Conservation (phyloP, 2,113 vertebrate genomes). For the Alligator sinensis region DNA sequence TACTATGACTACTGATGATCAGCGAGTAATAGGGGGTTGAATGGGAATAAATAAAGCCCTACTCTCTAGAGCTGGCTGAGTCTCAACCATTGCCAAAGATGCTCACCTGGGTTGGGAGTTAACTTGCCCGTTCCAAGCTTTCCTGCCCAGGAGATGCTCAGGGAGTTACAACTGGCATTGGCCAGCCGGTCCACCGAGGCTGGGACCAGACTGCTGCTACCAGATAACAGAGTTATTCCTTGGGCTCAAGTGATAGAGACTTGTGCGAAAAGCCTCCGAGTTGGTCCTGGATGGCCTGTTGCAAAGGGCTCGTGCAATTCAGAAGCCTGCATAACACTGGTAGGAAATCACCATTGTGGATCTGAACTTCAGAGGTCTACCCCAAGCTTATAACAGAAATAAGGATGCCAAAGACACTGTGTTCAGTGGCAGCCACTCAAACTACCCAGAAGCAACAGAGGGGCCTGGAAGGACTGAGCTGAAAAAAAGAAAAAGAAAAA, state of each 20-base stretch:
- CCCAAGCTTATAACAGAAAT: not conserved
- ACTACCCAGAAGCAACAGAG: not conserved
- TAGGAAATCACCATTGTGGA: not conserved
- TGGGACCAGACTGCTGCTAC: too few species aligned
- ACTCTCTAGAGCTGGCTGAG: too few species aligned
- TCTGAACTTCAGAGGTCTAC: not conserved
- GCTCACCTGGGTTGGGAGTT: not conserved
- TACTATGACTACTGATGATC: not conserved
- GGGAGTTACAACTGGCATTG: not conserved
- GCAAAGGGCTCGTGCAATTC: not conserved
- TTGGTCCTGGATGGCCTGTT: not conserved
- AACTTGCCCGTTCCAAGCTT: not conserved
- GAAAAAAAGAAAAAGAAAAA: not conserved
- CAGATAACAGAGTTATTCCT: not conserved
- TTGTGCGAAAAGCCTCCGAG: not conserved
- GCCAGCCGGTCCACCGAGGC: not conserved
- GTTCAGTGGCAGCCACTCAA: accelerated
- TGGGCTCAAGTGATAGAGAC: not conserved
- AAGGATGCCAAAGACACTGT: too few species aligned
- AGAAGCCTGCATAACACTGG: not conserved
- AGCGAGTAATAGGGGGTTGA: not conserved
- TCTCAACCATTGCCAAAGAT: not conserved
- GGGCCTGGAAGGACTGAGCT: accelerated
- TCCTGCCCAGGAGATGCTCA: not conserved
- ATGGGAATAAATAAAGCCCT: not conserved